Conservation (phyloP, 2,888 invertebrate species). For the Drosophila helvetica region DNA sequence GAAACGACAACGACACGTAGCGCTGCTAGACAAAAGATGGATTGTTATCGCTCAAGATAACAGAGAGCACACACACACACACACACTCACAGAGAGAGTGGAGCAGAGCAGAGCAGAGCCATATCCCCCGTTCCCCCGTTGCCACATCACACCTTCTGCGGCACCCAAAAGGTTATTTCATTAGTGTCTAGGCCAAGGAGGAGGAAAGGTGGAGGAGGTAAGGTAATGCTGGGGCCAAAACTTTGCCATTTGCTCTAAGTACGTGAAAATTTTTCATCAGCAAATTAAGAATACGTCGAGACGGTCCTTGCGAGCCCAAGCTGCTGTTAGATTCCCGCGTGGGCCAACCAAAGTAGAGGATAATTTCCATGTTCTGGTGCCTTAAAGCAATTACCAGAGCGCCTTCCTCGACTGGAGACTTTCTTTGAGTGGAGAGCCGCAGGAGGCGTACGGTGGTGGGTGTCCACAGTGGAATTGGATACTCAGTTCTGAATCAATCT, state of each 20-base stretch:
- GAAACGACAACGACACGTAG: slow-evolving; percentile 46
- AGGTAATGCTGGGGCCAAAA: slow-evolving; percentile 43
- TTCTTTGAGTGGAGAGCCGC: slow-evolving; percentile 34
- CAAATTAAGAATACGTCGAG: slow-evolving; percentile 66
- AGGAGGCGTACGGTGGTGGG: background rate
- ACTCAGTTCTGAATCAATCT: background rate
- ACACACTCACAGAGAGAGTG: background rate
- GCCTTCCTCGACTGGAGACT: background rate
- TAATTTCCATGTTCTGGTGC: slow-evolving; percentile 52
- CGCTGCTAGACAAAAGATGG: slow-evolving; percentile 78
- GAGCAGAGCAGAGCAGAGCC: slow-evolving; percentile 3
- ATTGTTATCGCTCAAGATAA: slow-evolving; percentile 83
- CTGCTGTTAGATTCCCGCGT: slow-evolving; percentile 21
- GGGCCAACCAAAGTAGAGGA: slow-evolving; percentile 55
- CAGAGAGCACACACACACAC: slow-evolving; percentile 37
- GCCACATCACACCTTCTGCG: background rate
- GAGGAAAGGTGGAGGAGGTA: slow-evolving; percentile 15
- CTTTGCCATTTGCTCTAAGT: slow-evolving; percentile 62
- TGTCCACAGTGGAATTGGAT: background rate
- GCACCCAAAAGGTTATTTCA: slow-evolving; percentile 63
- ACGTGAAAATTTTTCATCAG: slow-evolving; percentile 71
- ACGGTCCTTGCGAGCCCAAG: slow-evolving; percentile 5
- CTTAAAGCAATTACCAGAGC: no score
- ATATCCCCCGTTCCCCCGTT: background rate
- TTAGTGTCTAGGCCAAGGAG: slow-evolving; percentile 67